Evolutionary conservation across 2,888 invertebrate genomes (phyloP).

Genomic region (Periphyllus acericola): DNA sequence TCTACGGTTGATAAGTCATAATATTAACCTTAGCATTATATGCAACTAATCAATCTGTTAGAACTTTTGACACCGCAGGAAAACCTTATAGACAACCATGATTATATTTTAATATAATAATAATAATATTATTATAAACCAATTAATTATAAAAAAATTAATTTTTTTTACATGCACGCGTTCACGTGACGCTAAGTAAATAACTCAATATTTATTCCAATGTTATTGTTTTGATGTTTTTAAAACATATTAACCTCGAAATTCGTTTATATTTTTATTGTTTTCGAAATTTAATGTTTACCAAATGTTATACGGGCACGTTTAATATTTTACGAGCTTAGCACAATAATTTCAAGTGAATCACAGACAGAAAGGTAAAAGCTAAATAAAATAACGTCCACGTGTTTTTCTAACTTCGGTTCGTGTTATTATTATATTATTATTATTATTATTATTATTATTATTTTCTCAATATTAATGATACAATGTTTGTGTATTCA

Average conservation of each 20-base stretch:
- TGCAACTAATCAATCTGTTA: too few relatives aligned
- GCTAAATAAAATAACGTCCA: constrained; percentile 24
- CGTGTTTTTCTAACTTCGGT: neutral
- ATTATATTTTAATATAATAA: neutral
- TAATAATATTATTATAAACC: neutral
- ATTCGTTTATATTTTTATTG: constrained; percentile 5
- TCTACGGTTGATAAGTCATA: too few relatives aligned
- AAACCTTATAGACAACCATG: too few relatives aligned
- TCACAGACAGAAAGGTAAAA: neutral
- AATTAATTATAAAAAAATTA: too few relatives aligned
- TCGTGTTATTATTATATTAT: too few relatives aligned
- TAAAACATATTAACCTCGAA: neutral
- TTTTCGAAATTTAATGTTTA: neutral
- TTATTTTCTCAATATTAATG: constrained; percentile 24
- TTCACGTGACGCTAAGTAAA: neutral
- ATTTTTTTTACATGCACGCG: neutral
- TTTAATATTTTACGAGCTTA: constrained; percentile 5
- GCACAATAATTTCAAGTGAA: neutral
- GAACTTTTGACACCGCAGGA: too few relatives aligned
- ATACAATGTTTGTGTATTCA: constrained; percentile 39
- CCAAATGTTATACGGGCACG: neutral
- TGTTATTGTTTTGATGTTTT: neutral
- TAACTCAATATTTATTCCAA: neutral
- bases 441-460: constrained; percentile 3
- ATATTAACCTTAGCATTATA: too few relatives aligned